phyloP scores from a whole-genome alignment of 2,797 vertebrate species.

The Eulemur albifrons region DNA sequence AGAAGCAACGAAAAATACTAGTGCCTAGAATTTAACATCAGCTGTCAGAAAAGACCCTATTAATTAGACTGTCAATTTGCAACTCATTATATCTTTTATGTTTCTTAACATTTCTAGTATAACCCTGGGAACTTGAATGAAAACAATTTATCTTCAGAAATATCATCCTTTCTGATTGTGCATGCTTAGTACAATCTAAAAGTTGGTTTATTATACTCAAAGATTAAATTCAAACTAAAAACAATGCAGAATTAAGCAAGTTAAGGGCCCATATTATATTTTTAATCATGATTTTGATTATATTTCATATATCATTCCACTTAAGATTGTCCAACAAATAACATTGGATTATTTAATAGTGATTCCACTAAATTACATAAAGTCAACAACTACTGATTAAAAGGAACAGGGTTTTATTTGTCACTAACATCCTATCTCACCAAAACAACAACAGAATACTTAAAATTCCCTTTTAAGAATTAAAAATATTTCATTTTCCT shows the following conservation, averaged over 20 bases:
- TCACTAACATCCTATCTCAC: not conserved
- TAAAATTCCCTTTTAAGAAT: slow-evolving; percentile 20
- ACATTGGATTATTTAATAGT: not conserved
- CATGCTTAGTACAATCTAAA: not conserved
- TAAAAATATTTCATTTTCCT: not conserved
- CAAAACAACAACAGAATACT: not conserved
- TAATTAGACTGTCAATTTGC: not conserved
- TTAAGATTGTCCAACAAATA: not conserved
- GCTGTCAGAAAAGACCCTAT: not conserved
- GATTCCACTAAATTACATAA: not conserved
- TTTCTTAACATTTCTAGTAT: not conserved
- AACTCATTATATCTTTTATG: not conserved
- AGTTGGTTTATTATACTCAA: not conserved
- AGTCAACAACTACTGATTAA: not conserved
- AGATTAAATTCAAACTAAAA: slow-evolving; percentile 30
- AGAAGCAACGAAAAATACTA: not conserved
- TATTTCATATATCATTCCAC: not conserved
- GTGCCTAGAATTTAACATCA: not conserved
- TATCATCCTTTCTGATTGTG: not conserved
- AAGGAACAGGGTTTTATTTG: not conserved
- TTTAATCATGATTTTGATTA: not conserved
- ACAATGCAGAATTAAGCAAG: not conserved
- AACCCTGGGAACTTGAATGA: not conserved
- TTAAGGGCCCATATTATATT: not conserved
- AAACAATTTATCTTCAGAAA: slow-evolving; percentile 16